Conservation (phyloP, 2,888 invertebrate genomes). For the Erebia aethiops region DNA sequence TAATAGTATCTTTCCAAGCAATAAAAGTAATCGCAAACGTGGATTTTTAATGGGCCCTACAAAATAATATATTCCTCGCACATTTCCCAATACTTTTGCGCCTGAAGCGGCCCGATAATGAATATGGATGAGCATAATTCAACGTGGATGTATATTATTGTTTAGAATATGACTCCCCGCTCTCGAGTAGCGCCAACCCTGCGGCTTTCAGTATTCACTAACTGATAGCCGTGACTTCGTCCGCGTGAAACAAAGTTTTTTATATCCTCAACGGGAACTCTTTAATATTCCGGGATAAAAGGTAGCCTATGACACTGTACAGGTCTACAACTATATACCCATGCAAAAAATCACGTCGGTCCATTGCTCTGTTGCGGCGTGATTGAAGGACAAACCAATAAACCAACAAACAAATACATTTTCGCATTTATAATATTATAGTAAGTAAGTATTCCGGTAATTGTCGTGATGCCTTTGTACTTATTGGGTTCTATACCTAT, state of each 20-base stretch:
- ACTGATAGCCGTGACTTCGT: no score
- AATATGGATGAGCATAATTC: slow-evolving; percentile 73
- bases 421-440: no score
- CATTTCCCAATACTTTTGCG: slow-evolving; percentile 34
- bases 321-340: no score
- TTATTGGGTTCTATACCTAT: background rate
- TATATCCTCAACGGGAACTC: no score
- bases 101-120: slow-evolving; percentile 50
- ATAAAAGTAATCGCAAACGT: slow-evolving; percentile 39
- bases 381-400: no score
- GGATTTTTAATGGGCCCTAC: slow-evolving; percentile 49
- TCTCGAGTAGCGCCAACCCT: background rate
- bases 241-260: no score
- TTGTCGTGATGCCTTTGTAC: background rate
- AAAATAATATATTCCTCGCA: slow-evolving; percentile 28
- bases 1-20: background rate
- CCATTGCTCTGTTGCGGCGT: no score
- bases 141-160: slow-evolving; percentile 66
- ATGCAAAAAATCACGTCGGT: no score
- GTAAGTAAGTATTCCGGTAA: background rate
- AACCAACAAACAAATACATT: no score
- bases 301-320: no score
- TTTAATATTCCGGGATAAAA: no score
- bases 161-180: slow-evolving; percentile 50
- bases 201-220: background rate